phyloP scores from a whole-genome alignment of 23 tunicate species.

The Diplosoma virens region DNA sequence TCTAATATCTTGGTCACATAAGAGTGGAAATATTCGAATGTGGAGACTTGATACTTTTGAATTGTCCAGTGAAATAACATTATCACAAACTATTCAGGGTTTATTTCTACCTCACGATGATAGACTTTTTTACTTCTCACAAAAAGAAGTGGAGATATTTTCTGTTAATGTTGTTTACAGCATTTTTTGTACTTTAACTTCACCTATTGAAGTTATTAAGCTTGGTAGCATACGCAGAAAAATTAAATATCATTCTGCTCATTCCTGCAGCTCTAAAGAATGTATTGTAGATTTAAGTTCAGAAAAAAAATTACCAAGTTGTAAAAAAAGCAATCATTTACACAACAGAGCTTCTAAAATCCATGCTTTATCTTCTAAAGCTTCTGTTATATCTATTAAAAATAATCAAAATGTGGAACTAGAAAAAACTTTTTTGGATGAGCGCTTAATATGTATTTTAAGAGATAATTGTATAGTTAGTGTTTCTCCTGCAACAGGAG shows the following conservation, averaged over 20 bases:
- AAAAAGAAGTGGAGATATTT: constrained; percentile 48
- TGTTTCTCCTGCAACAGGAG: constrained; percentile 62
- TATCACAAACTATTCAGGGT: constrained; percentile 35
- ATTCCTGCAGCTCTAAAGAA: neutral
- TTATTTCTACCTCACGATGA: constrained; percentile 27
- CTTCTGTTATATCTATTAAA: neutral
- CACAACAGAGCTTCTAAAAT: neutral
- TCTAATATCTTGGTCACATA: constrained; percentile 68
- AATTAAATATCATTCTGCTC: neutral
- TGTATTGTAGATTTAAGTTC: neutral
- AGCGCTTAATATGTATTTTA: constrained; percentile 46
- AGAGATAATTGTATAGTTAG: constrained; percentile 47
- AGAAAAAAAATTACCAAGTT: neutral
- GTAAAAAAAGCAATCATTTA: neutral
- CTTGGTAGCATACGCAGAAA: constrained; percentile 31
- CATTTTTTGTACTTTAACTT: constrained; percentile 36
- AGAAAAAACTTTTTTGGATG: neutral
- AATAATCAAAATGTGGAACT: neutral
- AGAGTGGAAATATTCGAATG: constrained; percentile 56
- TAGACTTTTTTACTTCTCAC: constrained; percentile 40
- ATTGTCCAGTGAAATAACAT: constrained; percentile 40
- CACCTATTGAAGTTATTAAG: constrained; percentile 27
- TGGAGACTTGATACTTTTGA: constrained; percentile 80
- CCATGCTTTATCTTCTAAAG: neutral
- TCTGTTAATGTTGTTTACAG: constrained; percentile 48